A percentile compares a stretch with the other conserved stretches of the same genome.
These are phyloP conservation scores for Xestia xanthographa DNA, from an alignment of 2,888 invertebrate genomes.

Conservation along the genomic window DNA sequence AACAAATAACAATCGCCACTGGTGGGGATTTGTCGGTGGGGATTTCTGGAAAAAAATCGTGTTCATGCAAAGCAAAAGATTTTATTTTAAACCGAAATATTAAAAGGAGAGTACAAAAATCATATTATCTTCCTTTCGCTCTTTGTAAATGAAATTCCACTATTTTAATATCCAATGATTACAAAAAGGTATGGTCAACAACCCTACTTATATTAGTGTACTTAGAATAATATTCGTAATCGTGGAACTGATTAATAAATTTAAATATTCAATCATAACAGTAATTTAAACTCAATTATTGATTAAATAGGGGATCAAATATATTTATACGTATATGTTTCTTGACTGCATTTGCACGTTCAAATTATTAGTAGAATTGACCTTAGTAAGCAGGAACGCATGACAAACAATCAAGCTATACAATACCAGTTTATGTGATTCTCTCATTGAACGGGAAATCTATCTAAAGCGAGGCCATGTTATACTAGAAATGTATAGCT, in stretches of 20 bases:
- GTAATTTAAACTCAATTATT: conserved; percentile 31
- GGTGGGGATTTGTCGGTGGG: too few species aligned
- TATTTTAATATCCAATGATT: conserved; percentile 11
- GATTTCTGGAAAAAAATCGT: too few species aligned
- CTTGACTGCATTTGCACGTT: too few species aligned
- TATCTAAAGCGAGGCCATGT: too few species aligned
- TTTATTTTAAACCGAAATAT: background rate
- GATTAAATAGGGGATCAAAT: conserved; percentile 12
- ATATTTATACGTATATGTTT: background rate
- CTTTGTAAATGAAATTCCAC: background rate
- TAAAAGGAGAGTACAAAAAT: background rate
- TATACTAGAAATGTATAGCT: too few species aligned
- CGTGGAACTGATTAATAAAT: conserved; percentile 49
- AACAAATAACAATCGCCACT: too few species aligned
- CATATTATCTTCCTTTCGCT: background rate
- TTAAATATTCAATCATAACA: conserved; percentile 48
- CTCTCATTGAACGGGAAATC: too few species aligned
- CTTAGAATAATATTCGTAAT: conserved; percentile 48
- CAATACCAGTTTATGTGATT: too few species aligned
- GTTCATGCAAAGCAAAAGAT: background rate
- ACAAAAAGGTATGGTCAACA: background rate
- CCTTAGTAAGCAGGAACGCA: too few species aligned
- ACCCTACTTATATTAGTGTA: conserved; percentile 43
- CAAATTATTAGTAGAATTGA: too few species aligned
- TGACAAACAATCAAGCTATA: too few species aligned